Evolutionary conservation across 2,113 vertebrate genomes (phyloP).

Genomic region (Heterocephalus glaber): DNA sequence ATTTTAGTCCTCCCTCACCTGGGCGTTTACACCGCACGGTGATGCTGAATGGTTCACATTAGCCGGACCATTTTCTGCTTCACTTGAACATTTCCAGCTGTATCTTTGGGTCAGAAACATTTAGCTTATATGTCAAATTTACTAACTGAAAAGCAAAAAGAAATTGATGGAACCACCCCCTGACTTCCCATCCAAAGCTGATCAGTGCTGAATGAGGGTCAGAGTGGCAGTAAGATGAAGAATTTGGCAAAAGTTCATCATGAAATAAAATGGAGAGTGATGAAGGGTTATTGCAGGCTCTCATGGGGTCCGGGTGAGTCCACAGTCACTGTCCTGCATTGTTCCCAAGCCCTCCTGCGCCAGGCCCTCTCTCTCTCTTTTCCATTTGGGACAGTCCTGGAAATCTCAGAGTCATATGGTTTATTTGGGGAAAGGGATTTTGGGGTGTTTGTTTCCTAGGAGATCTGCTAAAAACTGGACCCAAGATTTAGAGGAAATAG

Average conservation of each 20-base stretch:
- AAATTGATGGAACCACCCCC: not conserved
- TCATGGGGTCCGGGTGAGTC: not conserved
- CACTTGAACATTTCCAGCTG: not conserved
- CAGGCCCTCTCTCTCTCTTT: not conserved
- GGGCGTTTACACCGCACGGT: not conserved
- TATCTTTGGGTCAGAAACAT: not conserved
- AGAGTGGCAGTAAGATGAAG: not conserved
- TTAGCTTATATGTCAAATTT: not conserved
- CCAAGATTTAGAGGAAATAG: not conserved
- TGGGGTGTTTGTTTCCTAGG: not conserved
- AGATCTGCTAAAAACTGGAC: not conserved
- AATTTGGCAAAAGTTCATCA: not conserved
- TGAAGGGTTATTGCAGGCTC: not conserved
- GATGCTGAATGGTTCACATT: not conserved
- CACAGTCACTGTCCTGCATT: fast-evolving
- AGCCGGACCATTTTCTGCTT: not conserved
- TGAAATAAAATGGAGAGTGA: not conserved
- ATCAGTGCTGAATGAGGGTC: not conserved
- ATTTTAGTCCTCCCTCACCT: not conserved
- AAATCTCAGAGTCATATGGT: not conserved
- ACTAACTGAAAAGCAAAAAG: not conserved
- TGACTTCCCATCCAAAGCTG: not conserved
- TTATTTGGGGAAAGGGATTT: not conserved
- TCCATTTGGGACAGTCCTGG: not conserved
- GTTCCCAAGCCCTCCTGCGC: fast-evolving